Evolutionary conservation across 1,140 invertebrate species (phyloP), one percentile per base, ranked within the genome.

Genomic region (Drosophila pseudoobscura): DNA sequence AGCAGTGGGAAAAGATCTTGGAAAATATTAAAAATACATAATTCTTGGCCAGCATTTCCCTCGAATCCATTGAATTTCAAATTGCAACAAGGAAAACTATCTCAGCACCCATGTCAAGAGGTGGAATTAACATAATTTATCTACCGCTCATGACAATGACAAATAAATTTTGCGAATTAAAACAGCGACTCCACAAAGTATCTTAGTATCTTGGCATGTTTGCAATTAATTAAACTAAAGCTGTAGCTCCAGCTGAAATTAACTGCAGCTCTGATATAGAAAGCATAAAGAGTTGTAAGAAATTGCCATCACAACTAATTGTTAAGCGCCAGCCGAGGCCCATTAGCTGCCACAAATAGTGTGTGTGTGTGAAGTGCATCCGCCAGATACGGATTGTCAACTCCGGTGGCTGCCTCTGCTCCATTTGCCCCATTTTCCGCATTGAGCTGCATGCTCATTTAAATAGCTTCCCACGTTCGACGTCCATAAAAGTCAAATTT

Each of bases 401-500:
- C 70, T 58, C 22, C 26, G 57, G 60, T 39, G 45, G 57, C 60
- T 22, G n/a, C 50, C 35, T 7, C 35, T 63, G 66, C 57, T 69
- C 52, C 66, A 69, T 69, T 70, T 70, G 52, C 52, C 13, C 49
- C 66, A 50, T 56, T 69, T 69, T 69, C 63, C 26, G 63, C 65
- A 64, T 17, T 17, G 17, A 17, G 17, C 17, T 17, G 17, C 0
- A 17, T 55, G 26, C 70, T 68, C 75, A 83, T 82, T 82, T 83
- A 82, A 82, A 83, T 82, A 70, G 63, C 73, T 85, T 87, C 82
- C 82, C 82, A 87, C 82, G 83, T 82, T 87, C 62, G 70, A 79
- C 83, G n/a, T 17, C 7, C 5, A 1, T 44, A 26, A n/a, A 54
- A 26, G 17, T 3, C 9, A 2, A 24, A 29, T n/a, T n/a, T 29